Evolutionary conservation across 64 coral and sea anemone species (phyloP).

Genomic region (Dendrophyllia cribrosa): DNA sequence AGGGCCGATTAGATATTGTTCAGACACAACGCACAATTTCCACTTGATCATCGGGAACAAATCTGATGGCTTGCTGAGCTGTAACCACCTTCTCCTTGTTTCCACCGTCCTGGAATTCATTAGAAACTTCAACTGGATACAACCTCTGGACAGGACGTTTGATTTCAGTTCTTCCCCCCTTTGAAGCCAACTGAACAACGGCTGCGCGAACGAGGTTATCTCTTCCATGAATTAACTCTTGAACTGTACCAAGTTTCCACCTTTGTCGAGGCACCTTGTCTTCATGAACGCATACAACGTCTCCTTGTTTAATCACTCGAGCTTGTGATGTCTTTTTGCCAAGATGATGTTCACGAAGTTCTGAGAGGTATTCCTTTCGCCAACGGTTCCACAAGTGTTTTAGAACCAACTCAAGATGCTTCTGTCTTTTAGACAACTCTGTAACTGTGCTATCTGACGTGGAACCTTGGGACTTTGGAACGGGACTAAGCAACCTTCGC

Average conservation of each 20-base stretch:
- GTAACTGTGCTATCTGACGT: too few species aligned
- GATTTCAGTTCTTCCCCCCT: neutral
- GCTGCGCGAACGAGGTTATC: neutral
- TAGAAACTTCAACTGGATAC: slow-evolving; percentile 11
- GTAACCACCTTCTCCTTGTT: neutral
- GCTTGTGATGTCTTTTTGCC: slow-evolving; percentile 6
- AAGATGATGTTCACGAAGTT: neutral
- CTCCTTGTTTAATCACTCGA: neutral
- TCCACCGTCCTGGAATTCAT: neutral
- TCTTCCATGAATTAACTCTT: slow-evolving; percentile 19
- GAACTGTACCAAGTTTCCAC: slow-evolving; percentile 1
- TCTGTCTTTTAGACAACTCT: too few species aligned
- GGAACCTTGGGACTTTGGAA: too few species aligned
- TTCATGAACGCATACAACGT: too few species aligned
- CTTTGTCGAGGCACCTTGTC: neutral
- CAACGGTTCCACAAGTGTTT: too few species aligned
- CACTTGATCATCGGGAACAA: neutral
- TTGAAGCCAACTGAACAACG: neutral
- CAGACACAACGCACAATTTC: neutral
- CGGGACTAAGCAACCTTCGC: too few species aligned
- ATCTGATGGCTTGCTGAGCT: neutral
- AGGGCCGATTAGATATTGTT: neutral
- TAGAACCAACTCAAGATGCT: too few species aligned
- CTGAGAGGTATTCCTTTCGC: neutral
- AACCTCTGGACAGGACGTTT: slow-evolving; percentile 19